phyloP scores from a whole-genome alignment of 2,888 invertebrate species.

The Macaria notata region DNA sequence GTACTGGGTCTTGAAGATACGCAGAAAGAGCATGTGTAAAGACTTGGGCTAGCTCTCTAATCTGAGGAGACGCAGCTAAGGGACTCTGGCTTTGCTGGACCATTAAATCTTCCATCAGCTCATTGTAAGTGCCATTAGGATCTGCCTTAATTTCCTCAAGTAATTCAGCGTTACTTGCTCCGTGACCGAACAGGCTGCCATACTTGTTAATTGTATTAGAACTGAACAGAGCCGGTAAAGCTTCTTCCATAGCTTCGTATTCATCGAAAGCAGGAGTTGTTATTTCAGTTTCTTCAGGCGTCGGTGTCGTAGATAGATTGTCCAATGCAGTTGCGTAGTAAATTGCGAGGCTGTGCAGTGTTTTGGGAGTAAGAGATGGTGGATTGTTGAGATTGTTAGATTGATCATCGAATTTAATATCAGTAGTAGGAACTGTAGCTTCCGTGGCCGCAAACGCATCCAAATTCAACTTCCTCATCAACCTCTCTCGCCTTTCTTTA shows the following conservation, averaged over 20 bases:
- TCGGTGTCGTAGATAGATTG: slow-evolving; percentile 71
- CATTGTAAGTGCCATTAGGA: slow-evolving; percentile 68
- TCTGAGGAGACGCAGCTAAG: slow-evolving; percentile 83
- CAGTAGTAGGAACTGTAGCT: slow-evolving; percentile 62
- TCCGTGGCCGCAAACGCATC: slow-evolving; percentile 71
- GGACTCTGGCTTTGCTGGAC: slow-evolving; percentile 85
- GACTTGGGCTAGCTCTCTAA: slow-evolving; percentile 91
- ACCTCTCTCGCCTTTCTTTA: slow-evolving; percentile 86
- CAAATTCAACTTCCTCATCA: slow-evolving; percentile 86
- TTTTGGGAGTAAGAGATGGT: slow-evolving; percentile 89
- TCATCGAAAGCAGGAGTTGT: slow-evolving; percentile 60
- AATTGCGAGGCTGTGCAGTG: slow-evolving; percentile 89
- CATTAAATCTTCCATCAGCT: slow-evolving; percentile 79
- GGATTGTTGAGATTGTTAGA: slow-evolving; percentile 82
- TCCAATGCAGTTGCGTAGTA: slow-evolving; percentile 89
- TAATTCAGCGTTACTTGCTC: slow-evolving; percentile 57
- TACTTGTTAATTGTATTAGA: slow-evolving; percentile 86
- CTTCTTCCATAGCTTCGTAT: slow-evolving; percentile 69
- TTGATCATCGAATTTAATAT: slow-evolving; percentile 73
- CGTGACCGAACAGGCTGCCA: slow-evolving; percentile 65
- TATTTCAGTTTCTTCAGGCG: slow-evolving; percentile 58
- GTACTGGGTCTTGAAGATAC: slow-evolving; percentile 91
- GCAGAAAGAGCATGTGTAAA: slow-evolving; percentile 92
- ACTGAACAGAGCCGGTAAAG: slow-evolving; percentile 84
- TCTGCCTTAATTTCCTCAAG: slow-evolving; percentile 69